A percentile compares a stretch with the other conserved stretches of the same genome.
Evolutionary conservation across 2,888 invertebrate species (phyloP).

Genomic region (Plusia festucae): DNA sequence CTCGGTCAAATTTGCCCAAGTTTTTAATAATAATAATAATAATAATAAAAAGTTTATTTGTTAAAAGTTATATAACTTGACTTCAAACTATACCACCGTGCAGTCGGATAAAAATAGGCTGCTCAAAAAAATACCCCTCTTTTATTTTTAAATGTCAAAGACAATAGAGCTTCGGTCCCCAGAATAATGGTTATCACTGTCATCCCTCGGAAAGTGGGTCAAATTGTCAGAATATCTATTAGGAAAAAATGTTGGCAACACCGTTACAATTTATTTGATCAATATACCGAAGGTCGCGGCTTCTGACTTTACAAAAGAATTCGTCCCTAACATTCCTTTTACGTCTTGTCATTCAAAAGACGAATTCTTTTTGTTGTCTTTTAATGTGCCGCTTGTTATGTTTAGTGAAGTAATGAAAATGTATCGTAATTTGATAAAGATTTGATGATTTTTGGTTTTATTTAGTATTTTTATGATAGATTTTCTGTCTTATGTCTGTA

Average conservation of each 20-base stretch:
- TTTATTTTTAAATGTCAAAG: not conserved
- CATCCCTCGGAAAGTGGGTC: slow-evolving; percentile 26
- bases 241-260: slow-evolving; percentile 22
- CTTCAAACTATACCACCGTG: not conserved
- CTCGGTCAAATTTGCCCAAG: no score
- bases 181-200: slow-evolving; percentile 15
- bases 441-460: no score
- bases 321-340: slow-evolving; percentile 14
- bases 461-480: no score
- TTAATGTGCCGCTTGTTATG: slow-evolving; percentile 14
- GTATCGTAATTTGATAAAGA: slow-evolving; percentile 9
- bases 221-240: slow-evolving; percentile 29
- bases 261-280: slow-evolving; percentile 36
- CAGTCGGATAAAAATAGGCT: not conserved
- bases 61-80: not conserved
- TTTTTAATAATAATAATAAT: no score
- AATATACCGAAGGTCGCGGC: slow-evolving; percentile 27
- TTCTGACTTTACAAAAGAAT: slow-evolving; percentile 21
- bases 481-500: no score
- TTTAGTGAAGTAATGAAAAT: slow-evolving; percentile 10
- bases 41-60: no score
- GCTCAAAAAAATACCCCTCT: not conserved
- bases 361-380: slow-evolving; percentile 21
- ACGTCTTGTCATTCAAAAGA: slow-evolving; percentile 21
- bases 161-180: slow-evolving; percentile 18